These are phyloP conservation scores for Hylyphantes graminicola DNA, from an alignment of 1,140 invertebrate genomes.

Conservation along the genomic window DNA sequence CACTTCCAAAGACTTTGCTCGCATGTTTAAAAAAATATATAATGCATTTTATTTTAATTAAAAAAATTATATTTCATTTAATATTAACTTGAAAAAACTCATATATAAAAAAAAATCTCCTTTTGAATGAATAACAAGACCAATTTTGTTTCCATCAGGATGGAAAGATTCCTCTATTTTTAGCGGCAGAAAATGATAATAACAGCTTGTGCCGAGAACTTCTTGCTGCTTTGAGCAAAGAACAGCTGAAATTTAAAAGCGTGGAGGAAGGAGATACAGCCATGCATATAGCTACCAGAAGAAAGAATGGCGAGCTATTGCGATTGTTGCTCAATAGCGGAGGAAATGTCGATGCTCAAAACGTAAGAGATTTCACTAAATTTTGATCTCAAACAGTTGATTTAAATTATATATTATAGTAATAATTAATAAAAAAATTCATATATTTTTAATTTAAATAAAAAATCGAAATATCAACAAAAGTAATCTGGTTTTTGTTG, in stretches of 20 bases:
- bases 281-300: constrained; percentile 88
- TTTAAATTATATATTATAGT: neutral
- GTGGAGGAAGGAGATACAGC: constrained; percentile 78
- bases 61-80: no score
- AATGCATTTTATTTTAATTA: no score
- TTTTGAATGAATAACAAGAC: no score
- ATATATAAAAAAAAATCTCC: no score
- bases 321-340: constrained; percentile 91
- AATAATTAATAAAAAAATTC: no score
- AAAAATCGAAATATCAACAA: no score
- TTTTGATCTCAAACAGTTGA: neutral
- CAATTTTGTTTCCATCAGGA: constrained; percentile 71
- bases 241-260: constrained; percentile 65
- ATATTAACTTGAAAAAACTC: no score
- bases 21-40: no score
- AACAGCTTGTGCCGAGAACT: constrained; percentile 92
- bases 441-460: no score
- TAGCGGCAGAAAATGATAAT: constrained; percentile 93
- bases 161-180: constrained; percentile 91
- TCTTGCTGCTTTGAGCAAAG: constrained; percentile 78
- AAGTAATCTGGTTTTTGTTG: no score
- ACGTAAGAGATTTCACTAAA: constrained; percentile 72
- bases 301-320: constrained; percentile 90
- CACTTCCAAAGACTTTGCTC: no score
- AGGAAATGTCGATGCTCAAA: constrained; percentile 88